These are phyloP conservation scores for Pegoplata infirma DNA, from an alignment of 2,888 invertebrate genomes.

Conservation along the genomic window DNA sequence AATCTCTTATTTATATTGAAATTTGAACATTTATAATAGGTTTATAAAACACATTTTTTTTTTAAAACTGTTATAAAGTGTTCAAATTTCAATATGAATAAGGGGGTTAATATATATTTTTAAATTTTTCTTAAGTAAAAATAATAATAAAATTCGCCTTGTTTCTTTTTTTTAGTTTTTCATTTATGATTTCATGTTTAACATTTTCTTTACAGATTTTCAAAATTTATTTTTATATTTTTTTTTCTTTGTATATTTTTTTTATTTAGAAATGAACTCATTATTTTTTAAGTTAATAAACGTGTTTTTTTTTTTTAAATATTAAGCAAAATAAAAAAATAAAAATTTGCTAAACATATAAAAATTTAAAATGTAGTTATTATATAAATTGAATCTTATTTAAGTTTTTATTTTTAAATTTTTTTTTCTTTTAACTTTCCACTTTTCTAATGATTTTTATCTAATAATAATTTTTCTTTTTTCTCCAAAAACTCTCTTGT, in stretches of 20 bases:
- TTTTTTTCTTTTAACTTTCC: not conserved
- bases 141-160: not conserved
- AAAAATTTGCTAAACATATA: conserved; percentile 22
- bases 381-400: conserved; percentile 10
- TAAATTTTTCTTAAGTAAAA: conserved; percentile 18
- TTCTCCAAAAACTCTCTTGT: too few species aligned
- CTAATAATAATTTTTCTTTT: not conserved
- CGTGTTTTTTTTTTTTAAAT: conserved; percentile 26
- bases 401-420: conserved; percentile 11
- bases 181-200: conserved; percentile 8
- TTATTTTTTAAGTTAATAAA: conserved; percentile 57
- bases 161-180: conserved; percentile 7
- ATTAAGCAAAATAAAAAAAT: conserved; percentile 25
- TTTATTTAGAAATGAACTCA: conserved; percentile 51
- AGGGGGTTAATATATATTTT: too few species aligned
- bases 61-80: too few species aligned
- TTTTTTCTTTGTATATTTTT: conserved; percentile 38
- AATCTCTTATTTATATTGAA: too few species aligned
- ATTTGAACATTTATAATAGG: too few species aligned
- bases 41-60: too few species aligned
- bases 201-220: conserved; percentile 8
- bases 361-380: conserved; percentile 32
- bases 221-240: conserved; percentile 9
- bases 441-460: not conserved
- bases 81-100: too few species aligned